Percentiles rank a stretch among this genome's conserved stretches.
These are phyloP conservation scores for Rousettus madagascariensis DNA, from an alignment of 2,797 vertebrate genomes.

Conservation along the genomic window DNA sequence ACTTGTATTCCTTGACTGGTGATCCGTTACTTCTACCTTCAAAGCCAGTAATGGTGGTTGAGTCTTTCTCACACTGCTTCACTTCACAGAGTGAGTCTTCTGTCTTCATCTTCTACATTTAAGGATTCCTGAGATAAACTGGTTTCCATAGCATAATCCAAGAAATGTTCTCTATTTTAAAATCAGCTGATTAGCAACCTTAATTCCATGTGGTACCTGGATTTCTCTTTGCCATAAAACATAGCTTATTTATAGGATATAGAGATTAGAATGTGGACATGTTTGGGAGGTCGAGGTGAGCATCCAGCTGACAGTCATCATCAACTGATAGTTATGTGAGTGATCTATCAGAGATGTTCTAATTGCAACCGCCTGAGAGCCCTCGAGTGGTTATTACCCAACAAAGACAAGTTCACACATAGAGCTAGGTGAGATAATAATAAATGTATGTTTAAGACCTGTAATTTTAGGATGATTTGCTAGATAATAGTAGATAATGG, in stretches of 20 bases:
- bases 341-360: not conserved
- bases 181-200: too few relatives aligned
- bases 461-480: not conserved
- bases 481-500: not conserved
- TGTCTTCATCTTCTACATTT: not conserved
- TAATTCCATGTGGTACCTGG: not conserved
- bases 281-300: not conserved
- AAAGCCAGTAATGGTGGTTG: not conserved
- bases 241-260: not conserved
- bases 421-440: not conserved
- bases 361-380: not conserved
- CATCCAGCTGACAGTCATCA: not conserved
- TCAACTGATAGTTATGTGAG: not conserved
- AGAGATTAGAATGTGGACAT: not conserved
- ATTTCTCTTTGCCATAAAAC: not conserved
- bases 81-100: not conserved
- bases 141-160: not conserved
- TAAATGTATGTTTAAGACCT: not conserved
- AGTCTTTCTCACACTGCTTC: not conserved
- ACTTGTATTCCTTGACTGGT: not conserved
- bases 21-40: not conserved
- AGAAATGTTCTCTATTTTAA: not conserved
- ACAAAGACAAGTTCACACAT: not conserved
- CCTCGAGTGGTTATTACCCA: not conserved
- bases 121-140: not conserved